A percentile compares a stretch with the other conserved stretches of the same genome.
Conservation (phyloP, 2,797 vertebrate species). For the Galago senegalensis region DNA sequence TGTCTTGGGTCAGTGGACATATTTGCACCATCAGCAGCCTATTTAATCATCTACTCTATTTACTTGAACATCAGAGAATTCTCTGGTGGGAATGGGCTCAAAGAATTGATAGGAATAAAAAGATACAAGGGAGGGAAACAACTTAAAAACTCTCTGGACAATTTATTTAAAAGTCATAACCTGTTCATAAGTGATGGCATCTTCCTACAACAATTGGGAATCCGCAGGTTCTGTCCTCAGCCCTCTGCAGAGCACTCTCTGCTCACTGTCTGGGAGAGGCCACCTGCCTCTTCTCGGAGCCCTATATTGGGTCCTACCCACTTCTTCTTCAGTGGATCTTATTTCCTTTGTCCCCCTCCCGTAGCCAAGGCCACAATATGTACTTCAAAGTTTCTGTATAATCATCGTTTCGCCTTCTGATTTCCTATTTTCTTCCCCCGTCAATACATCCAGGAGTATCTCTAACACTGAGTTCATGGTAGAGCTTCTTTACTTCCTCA, state of each 20-base stretch:
- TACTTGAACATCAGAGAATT: conserved; percentile 30
- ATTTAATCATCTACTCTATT: conserved; percentile 69
- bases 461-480: neutral
- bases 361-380: neutral
- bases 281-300: neutral
- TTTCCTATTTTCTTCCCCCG: neutral
- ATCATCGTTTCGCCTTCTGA: neutral
- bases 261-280: neutral
- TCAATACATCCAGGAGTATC: neutral
- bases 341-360: neutral
- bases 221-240: neutral
- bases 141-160: neutral
- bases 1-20: conserved; percentile 62
- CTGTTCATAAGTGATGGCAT: neutral
- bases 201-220: neutral
- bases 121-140: neutral
- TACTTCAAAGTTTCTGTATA: neutral
- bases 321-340: neutral
- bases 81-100: neutral
- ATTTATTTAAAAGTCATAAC: conserved; percentile 8
- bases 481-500: neutral
- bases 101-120: conserved; percentile 48
- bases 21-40: neutral
- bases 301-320: neutral
- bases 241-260: neutral